A percentile compares a stretch with the other conserved stretches of the same genome.
phyloP scores from a whole-genome alignment of 30 jellyfish, hydroid and myxozoan genomes.

The Hydractinia symbiolongicarpus region DNA sequence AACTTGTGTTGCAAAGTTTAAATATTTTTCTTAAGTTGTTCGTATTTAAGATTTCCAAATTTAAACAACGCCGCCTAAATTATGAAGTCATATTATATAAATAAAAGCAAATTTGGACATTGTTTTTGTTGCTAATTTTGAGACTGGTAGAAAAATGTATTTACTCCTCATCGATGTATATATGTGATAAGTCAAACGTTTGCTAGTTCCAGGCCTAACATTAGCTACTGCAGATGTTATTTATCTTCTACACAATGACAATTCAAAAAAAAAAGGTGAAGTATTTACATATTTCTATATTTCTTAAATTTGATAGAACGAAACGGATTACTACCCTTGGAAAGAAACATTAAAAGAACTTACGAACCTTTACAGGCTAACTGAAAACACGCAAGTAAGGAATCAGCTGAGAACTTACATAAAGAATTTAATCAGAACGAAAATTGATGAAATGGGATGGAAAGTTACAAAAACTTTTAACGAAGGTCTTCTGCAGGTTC shows the following conservation, averaged over 20 bases:
- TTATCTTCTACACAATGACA: background rate
- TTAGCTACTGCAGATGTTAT: background rate
- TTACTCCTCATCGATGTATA: too few relatives aligned
- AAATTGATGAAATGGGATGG: constrained; percentile 26
- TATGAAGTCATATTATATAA: too few relatives aligned
- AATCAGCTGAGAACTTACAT: constrained; percentile 3
- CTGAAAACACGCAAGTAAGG: background rate
- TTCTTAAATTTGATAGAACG: background rate
- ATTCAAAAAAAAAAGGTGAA: too few relatives aligned
- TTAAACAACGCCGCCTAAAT: too few relatives aligned
- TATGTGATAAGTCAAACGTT: too few relatives aligned
- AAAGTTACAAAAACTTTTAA: background rate
- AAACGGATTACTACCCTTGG: constrained; percentile 38
- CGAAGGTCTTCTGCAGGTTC: constrained; percentile 25
- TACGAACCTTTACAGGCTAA: background rate
- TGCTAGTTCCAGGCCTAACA: too few relatives aligned
- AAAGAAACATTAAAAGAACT: constrained; percentile 14
- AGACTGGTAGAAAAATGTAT: too few relatives aligned
- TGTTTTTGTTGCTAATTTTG: too few relatives aligned
- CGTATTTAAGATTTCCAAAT: too few relatives aligned
- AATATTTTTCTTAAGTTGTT: too few relatives aligned
- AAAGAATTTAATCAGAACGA: background rate
- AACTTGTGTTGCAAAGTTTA: too few relatives aligned
- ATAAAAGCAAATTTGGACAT: too few relatives aligned
- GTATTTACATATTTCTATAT: background rate